A percentile compares a stretch with the other conserved stretches of the same genome.
Conservation (phyloP, 2,888 invertebrate genomes). For the Microplitis manilae region DNA sequence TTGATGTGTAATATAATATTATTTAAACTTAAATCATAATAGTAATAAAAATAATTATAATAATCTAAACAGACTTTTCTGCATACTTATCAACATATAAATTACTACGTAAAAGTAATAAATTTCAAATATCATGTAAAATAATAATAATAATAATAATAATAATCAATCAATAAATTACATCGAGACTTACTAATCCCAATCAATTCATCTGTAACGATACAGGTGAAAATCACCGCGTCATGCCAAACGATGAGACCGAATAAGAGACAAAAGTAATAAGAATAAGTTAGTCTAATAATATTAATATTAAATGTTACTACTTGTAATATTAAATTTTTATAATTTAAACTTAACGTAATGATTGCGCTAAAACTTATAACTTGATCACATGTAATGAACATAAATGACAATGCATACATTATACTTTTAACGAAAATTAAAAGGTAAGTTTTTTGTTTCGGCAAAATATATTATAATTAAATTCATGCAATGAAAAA, state of each 20-base stretch:
- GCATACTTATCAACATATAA: neutral
- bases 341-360: neutral
- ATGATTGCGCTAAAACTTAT: neutral
- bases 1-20: too few species aligned
- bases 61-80: too few species aligned
- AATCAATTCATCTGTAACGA: conserved; percentile 68
- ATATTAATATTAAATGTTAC: conserved; percentile 5
- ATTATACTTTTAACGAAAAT: neutral
- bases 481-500: conserved; percentile 20
- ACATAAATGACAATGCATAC: neutral
- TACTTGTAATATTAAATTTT: neutral
- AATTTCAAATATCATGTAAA: neutral
- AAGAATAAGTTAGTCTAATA: conserved; percentile 29
- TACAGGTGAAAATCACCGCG: conserved; percentile 42
- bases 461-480: neutral
- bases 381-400: neutral
- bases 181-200: conserved; percentile 69
- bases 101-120: neutral
- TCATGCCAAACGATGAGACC: conserved; percentile 43
- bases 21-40: too few species aligned
- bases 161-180: conserved; percentile 29
- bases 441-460: neutral
- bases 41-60: too few species aligned
- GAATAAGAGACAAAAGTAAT: conserved; percentile 39
- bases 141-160: conserved; percentile 13